Evolutionary conservation across 2,888 invertebrate genomes (phyloP), one percentile per base, ranked within the genome.

Genomic region (Pollenia angustigena): DNA sequence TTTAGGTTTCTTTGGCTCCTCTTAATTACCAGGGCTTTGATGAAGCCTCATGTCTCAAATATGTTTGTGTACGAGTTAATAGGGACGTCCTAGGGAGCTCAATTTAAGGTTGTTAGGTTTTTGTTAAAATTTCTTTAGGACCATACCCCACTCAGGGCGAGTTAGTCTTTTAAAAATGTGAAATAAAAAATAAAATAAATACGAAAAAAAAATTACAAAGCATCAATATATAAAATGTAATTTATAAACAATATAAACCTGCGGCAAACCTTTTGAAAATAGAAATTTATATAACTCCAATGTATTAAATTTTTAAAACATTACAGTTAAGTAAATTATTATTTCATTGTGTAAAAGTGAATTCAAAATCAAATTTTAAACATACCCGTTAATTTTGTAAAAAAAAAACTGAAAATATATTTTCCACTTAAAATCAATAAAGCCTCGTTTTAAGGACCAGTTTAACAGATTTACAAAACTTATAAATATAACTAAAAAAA

Each of bases 21-120:
- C 60, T 58, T 75, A 42, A 69, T 62, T 69, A 82, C 68, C 83
- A 80, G 66, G 82, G 79, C 74, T 60, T 78, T 40, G 68, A 44
- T 78, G 52, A 64, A 52, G 32, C 74, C 42, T 69, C 32, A 54
- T 76, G 76, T 11, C 71, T 76, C 76, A 79, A 50, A 42, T 64
- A 50, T 76, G 58, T 64, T 64, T 81, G 72, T 66, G 52, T 69
- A 54, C 68, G 50, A 42, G 18, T 60, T 32, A 32, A 32, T 32
- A 32, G 32, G 6, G 62, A 46, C 75, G 71, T 81, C 66, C 48
- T 52, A 32, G 32, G 50, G 58, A 50, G 62, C 69, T 81, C 81
- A 71, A 72, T 44, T 50, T 32, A 42, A 58, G 18, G 74, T 60
- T 46, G 56, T 66, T 48, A 42, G 16, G 4, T 44, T 44, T 56